Base-by-base conservation (phyloP, 2,888 invertebrate genomes). In the Hetaerina titia region DNA sequence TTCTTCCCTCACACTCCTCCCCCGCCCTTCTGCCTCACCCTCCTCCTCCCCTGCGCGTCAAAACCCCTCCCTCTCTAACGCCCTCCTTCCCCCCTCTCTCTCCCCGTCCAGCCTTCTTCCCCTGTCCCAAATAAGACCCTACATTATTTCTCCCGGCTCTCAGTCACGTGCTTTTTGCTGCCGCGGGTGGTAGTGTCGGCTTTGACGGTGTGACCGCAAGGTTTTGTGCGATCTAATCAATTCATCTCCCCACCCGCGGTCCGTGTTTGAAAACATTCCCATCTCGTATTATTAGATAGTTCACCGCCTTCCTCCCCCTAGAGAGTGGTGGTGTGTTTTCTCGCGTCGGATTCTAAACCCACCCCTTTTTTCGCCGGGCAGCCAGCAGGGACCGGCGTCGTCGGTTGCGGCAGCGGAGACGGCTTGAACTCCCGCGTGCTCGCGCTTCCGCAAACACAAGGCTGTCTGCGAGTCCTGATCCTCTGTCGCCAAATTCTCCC, bases 31-130 rank as follows among this genome's bases (percentile, higher is more conserved):
- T 63, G 19, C 25, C 81, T 22, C 81, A n/a, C 95, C 90, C 22
- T 95, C 92, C n/a, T 56, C 64, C 92, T 63, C 92, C 22, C 31
- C 74, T 64, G 56, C 60, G 56, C 95, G 60, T 89, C 74, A 11
- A n/a, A 63, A 15, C 63, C 94, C 58, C 13, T 31, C 87, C 74
- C 94, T 58, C 90, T 56, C 90, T 94, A 4, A 45, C 4, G 60
- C 63, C 60, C 58, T 31, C 22, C 94, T 56, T 19, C 56, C 88
- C 81, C 88, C 57, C 31, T 69, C 31, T 56, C 95, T n/a, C 31
- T n/a, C 90, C 69, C 56, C n/a, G n/a, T 60, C 25, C 60, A 22
- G 57, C 17, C 31, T 4, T n/a, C n/a, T 6, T 2, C 56, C 22
- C n/a, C 22, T n/a, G 22, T 31, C 81, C 81, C 25, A 81, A 81